phyloP scores from a whole-genome alignment of 23 tunicate genomes.

The Halocynthia aurantium region DNA sequence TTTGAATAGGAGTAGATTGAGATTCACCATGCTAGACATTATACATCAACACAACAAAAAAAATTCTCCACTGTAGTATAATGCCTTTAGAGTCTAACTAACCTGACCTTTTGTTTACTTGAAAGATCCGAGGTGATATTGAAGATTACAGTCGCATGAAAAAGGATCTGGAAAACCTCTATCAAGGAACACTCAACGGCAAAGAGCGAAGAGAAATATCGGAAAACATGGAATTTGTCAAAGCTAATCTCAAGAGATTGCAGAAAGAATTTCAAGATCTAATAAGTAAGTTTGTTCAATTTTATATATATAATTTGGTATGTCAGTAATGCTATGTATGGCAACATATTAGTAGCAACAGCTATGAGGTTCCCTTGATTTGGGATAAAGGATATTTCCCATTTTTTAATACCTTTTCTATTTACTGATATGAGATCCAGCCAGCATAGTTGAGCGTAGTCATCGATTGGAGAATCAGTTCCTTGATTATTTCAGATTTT shows the following conservation, averaged over 20 bases:
- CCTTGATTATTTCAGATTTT: no score
- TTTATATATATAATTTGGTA: not conserved
- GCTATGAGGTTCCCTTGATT: no score
- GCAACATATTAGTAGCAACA: not conserved
- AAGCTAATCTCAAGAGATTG: conserved; percentile 49
- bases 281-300: conserved; percentile 26
- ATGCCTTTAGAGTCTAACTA: no score
- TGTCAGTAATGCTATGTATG: not conserved
- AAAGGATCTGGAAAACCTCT: conserved; percentile 28
- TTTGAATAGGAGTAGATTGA: no score
- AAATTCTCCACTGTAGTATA: no score
- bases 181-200: conserved; percentile 54
- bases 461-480: no score
- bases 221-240: conserved; percentile 63
- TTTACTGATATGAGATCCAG: no score
- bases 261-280: conserved; percentile 56
- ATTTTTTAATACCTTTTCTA: no score
- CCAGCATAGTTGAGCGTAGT: no score
- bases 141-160: conserved; percentile 55
- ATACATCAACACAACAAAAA: no score
- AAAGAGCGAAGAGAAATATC: conserved; percentile 54
- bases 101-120: not conserved
- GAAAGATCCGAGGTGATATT: conserved; percentile 59
- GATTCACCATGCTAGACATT: no score
- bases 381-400: no score